These are phyloP conservation scores for Notothenia coriiceps DNA, from an alignment of 2,113 vertebrate species.

Conservation along the genomic window DNA sequence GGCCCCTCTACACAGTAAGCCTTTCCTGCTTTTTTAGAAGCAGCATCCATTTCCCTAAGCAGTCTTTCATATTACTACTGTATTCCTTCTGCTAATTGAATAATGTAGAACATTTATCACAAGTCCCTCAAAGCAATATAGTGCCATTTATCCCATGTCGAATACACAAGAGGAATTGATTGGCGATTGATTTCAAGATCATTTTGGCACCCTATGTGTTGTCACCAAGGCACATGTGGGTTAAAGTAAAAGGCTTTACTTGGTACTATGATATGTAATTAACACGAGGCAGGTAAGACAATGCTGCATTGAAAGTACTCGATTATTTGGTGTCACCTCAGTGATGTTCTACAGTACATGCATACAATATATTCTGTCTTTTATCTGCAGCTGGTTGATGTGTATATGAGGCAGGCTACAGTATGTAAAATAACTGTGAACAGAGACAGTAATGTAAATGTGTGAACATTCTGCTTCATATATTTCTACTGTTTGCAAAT, in stretches of 20 bases:
- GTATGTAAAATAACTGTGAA: constrained; percentile 40
- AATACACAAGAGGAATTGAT: constrained; percentile 30
- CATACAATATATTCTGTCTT: constrained; percentile 14
- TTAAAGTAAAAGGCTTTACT: constrained; percentile 13
- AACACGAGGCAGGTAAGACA: constrained; percentile 19
- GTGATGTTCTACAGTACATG: constrained; percentile 22
- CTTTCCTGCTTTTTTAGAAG: constrained; percentile 9
- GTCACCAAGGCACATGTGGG: neutral
- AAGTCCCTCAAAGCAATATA: constrained; percentile 18
- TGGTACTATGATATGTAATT: constrained; percentile 21
- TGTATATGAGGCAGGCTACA: constrained; percentile 27
- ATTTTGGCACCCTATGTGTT: constrained; percentile 6
- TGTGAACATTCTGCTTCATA: constrained; percentile 35
- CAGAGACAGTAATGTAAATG: constrained; percentile 40
- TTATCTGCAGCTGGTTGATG: constrained; percentile 33
- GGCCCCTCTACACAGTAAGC: neutral
- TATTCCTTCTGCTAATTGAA: constrained; percentile 23
- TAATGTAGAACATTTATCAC: constrained; percentile 38
- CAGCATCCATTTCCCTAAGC: constrained; percentile 6
- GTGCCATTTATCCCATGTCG: constrained; percentile 32
- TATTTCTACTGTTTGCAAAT: constrained; percentile 54
- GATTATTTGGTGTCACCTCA: neutral
- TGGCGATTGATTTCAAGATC: constrained; percentile 36
- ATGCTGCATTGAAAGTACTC: constrained; percentile 28
- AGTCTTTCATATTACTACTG: neutral